Conservation (phyloP, 2,113 vertebrate species). For the Natator depressus region DNA sequence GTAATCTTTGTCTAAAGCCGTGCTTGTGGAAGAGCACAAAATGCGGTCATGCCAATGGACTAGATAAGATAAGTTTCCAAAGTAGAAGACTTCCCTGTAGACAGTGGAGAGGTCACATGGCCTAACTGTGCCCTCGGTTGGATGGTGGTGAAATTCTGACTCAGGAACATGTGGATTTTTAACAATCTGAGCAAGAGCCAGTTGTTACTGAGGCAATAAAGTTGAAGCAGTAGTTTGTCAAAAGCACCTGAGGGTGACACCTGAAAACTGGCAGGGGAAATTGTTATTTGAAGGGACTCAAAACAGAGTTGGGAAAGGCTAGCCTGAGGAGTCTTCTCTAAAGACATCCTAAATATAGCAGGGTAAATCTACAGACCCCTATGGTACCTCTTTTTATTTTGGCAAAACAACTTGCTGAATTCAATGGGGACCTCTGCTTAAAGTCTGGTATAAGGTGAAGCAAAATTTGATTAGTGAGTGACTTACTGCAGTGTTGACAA, state of each 20-base stretch:
- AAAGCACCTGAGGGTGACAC: no score
- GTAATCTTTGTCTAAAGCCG: background rate
- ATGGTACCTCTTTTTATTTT: background rate
- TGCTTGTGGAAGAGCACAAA: background rate
- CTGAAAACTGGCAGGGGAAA: background rate
- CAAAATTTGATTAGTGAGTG: slow-evolving; percentile 38
- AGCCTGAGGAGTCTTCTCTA: fast-evolving
- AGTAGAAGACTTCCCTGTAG: background rate
- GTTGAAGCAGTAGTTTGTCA: background rate
- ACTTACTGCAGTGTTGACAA: slow-evolving; percentile 35
- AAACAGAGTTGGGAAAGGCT: background rate
- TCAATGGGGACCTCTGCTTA: background rate
- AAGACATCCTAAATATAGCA: background rate
- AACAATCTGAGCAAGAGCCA: background rate
- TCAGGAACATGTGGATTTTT: background rate
- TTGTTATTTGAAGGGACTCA: fast-evolving
- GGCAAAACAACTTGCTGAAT: background rate
- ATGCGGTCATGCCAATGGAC: background rate
- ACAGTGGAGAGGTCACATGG: background rate
- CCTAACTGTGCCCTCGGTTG: background rate
- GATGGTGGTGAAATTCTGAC: background rate
- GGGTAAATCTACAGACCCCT: background rate
- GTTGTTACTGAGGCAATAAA: background rate
- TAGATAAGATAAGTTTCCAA: background rate
- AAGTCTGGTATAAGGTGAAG: background rate